phyloP scores from a whole-genome alignment of 2,888 invertebrate genomes.

The Pilophorus perplexus region DNA sequence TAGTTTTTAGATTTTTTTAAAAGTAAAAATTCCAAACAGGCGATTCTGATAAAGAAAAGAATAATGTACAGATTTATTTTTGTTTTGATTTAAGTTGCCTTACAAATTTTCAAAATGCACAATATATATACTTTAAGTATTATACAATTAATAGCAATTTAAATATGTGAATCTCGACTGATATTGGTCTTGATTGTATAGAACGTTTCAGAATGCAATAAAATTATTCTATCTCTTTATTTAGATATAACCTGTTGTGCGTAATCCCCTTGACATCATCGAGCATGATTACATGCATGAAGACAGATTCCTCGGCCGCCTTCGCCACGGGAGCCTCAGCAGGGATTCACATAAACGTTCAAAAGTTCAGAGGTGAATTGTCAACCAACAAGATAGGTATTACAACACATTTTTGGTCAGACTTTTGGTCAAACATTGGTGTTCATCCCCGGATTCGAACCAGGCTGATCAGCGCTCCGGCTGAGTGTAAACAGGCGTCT shows the following conservation, averaged over 20 bases:
- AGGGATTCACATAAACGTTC: too few relatives aligned
- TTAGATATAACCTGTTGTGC: slow-evolving; percentile 19
- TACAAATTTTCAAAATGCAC: slow-evolving; percentile 43
- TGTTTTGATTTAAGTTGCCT: slow-evolving; percentile 30
- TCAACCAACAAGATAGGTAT: too few relatives aligned
- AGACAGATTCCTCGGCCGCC: too few relatives aligned
- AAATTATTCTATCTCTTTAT: slow-evolving; percentile 49
- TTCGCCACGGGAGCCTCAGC: too few relatives aligned
- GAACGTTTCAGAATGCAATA: slow-evolving; percentile 49
- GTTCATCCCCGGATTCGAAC: too few relatives aligned
- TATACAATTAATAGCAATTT: slow-evolving; percentile 46
- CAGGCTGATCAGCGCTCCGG: too few relatives aligned
- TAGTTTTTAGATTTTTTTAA: slow-evolving; percentile 34
- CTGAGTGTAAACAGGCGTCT: too few relatives aligned
- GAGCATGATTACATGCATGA: too few relatives aligned
- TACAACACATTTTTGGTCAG: too few relatives aligned
- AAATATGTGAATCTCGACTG: slow-evolving; percentile 47
- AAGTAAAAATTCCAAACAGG: slow-evolving; percentile 35
- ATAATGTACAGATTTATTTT: slow-evolving; percentile 43
- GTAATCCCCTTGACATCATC: too few relatives aligned
- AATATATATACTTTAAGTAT: slow-evolving; percentile 46
- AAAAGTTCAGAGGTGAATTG: too few relatives aligned
- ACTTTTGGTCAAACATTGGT: too few relatives aligned
- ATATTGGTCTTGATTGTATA: slow-evolving; percentile 48
- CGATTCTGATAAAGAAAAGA: slow-evolving; percentile 31